These are phyloP conservation scores for Diplolepis rosae DNA, from an alignment of 2,888 invertebrate genomes.

Conservation along the genomic window DNA sequence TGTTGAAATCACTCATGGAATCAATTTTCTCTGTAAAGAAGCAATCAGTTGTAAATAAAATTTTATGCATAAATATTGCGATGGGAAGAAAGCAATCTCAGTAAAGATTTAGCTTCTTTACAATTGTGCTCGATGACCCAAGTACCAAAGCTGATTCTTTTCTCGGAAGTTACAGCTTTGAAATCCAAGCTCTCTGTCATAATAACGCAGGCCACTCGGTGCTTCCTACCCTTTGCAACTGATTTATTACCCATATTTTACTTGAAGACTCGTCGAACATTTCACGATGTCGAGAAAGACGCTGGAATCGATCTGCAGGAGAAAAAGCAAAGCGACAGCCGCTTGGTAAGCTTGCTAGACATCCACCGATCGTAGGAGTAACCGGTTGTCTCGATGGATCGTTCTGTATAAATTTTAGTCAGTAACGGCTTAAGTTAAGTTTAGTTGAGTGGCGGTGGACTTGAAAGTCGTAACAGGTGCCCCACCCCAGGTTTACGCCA, in stretches of 20 bases:
- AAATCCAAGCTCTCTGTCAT: conserved; percentile 15
- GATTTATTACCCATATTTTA: conserved; percentile 28
- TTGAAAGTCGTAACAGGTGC: conserved; percentile 60
- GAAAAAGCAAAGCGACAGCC: conserved; percentile 4
- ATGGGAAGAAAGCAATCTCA: not conserved
- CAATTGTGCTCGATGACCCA: conserved; percentile 1
- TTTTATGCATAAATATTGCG: not conserved
- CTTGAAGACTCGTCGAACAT: conserved; percentile 26
- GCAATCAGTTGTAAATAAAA: conserved; percentile 26
- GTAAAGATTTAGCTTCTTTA: conserved; percentile 17
- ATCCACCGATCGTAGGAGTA: conserved; percentile 19
- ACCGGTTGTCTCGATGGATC: conserved; percentile 39
- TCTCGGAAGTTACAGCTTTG: not conserved
- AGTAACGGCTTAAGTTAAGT: conserved; percentile 48
- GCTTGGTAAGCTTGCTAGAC: conserved; percentile 6
- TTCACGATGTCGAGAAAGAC: conserved; percentile 25
- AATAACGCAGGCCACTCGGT: conserved; percentile 13
- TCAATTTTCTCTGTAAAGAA: conserved; percentile 11
- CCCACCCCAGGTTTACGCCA: conserved; percentile 39
- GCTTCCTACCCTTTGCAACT: conserved; percentile 22
- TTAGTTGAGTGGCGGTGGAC: conserved; percentile 45
- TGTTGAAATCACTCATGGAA: not conserved
- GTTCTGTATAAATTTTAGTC: conserved; percentile 52
- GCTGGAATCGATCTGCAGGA: conserved; percentile 16
- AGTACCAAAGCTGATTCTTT: conserved; percentile 20